Evolutionary conservation across 2,797 vertebrate genomes (phyloP).

Genomic region (Sorex maritimensis): DNA sequence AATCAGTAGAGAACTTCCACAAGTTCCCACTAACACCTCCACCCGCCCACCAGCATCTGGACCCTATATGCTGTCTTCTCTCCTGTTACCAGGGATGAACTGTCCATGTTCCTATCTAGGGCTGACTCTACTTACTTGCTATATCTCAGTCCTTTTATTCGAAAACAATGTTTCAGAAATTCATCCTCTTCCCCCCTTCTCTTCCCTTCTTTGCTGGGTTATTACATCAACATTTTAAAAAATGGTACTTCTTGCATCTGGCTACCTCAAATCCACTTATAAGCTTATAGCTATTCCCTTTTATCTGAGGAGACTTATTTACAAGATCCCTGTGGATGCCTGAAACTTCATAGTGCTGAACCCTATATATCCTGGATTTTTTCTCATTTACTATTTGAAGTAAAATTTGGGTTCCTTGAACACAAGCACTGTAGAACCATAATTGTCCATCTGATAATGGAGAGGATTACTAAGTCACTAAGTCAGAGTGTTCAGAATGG

Average conservation of each 20-base stretch:
- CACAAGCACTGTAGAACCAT: not conserved
- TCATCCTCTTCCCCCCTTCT: not conserved
- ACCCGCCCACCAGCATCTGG: constrained; percentile 76
- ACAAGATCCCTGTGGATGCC: not conserved
- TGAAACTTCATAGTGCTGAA: not conserved
- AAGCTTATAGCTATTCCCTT: not conserved
- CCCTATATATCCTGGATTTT: not conserved
- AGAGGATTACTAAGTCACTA: not conserved
- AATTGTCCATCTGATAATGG: not conserved
- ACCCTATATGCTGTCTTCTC: constrained; percentile 44
- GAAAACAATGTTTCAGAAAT: constrained; percentile 18
- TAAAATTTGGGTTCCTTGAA: not conserved
- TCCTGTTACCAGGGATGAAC: constrained; percentile 66
- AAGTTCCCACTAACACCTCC: constrained; percentile 78
- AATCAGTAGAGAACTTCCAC: constrained; percentile 74
- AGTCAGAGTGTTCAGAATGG: not conserved
- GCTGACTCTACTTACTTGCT: constrained; percentile 50
- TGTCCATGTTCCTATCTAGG: constrained; percentile 32
- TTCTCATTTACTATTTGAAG: not conserved
- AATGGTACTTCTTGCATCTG: not conserved
- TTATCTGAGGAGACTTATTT: not conserved
- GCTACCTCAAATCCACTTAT: not conserved
- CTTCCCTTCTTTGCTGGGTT: not conserved
- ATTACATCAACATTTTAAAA: not conserved
- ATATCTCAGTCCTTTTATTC: constrained; percentile 25